A percentile compares a stretch with the other conserved stretches of the same genome.
These are phyloP conservation scores for Oriolus oriolus DNA, from an alignment of 2,113 vertebrate species.

Conservation along the genomic window DNA sequence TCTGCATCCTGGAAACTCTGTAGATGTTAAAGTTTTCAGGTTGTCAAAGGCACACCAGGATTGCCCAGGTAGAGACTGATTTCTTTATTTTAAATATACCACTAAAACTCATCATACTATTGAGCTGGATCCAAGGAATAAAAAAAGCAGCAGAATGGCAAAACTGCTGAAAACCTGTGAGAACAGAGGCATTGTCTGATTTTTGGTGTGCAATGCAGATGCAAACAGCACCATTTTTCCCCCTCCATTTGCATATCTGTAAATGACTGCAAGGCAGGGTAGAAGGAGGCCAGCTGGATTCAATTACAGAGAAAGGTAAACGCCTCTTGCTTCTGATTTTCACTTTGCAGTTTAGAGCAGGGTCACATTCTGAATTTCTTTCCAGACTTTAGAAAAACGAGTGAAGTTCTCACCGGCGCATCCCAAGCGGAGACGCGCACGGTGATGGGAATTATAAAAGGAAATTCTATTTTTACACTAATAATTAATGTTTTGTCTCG, in stretches of 20 bases:
- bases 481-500: constrained; percentile 44
- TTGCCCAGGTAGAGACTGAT: not conserved
- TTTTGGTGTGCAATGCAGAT: not conserved
- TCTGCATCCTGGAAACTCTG: not conserved
- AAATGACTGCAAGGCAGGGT: constrained; percentile 1
- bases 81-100: not conserved
- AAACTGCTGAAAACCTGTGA: not conserved
- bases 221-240: not conserved
- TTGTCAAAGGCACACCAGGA: not conserved
- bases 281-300: constrained; percentile 22
- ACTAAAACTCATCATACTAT: not conserved
- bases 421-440: not conserved
- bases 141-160: not conserved
- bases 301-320: constrained; percentile 20
- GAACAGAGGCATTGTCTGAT: not conserved
- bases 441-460: not conserved
- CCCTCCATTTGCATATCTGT: constrained; percentile 5
- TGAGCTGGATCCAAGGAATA: not conserved
- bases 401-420: not conserved
- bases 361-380: not conserved
- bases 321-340: not conserved
- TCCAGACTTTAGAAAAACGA: not conserved
- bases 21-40: not conserved
- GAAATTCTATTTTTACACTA: not conserved
- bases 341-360: not conserved